Base-by-base conservation (phyloP, 2,797 vertebrate genomes). In the Mastacembelus armatus region DNA sequence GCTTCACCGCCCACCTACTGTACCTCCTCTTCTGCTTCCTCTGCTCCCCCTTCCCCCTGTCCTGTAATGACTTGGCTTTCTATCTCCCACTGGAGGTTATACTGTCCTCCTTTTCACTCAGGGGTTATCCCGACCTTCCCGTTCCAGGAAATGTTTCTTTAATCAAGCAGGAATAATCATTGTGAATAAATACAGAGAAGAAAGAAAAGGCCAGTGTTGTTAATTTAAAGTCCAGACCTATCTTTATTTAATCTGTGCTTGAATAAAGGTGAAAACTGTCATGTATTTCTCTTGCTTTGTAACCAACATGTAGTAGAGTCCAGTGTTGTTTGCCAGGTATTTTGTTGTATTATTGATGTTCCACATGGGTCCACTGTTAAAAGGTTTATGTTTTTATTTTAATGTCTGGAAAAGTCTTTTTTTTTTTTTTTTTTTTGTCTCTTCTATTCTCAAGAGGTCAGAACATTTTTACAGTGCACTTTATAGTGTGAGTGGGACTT, bases 61-160 rank as follows among this genome's bases (percentile, higher is more conserved):
- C 29, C 40, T 52, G 54, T 19, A 39, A 61, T 43, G 42, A 57
- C 50, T 51, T 60, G 48, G 51, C 60, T 60, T 24, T 47, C 51
- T 44, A 32, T 49, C 57, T 60, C 62, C 60, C 40, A 58, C 62
- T 56, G 70, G 26, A 74, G 48, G 55, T 44, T 60, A 65, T 70
- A 74, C 64, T 54, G 52, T 43, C 75, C 72, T 63, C 52, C n/a
- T 71, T 55, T 52, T 36, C n/a, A 50, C 55, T 61, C 57, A 6
- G 48, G 77, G 66, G 47, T 58, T 72, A 74, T 77, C 56, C 70
- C 64, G 73, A 69, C 63, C 50, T 84, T 87, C 70, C 72, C 22
- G 24, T 77, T 42, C 35, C 80, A 68, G 75, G 79, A 81, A 88
- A 80, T 79, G 73, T 80, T 84, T 86, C 73, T 85, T 84, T 58